phyloP scores from a whole-genome alignment of 2,888 invertebrate species.

The Chrysolina haemoptera region DNA sequence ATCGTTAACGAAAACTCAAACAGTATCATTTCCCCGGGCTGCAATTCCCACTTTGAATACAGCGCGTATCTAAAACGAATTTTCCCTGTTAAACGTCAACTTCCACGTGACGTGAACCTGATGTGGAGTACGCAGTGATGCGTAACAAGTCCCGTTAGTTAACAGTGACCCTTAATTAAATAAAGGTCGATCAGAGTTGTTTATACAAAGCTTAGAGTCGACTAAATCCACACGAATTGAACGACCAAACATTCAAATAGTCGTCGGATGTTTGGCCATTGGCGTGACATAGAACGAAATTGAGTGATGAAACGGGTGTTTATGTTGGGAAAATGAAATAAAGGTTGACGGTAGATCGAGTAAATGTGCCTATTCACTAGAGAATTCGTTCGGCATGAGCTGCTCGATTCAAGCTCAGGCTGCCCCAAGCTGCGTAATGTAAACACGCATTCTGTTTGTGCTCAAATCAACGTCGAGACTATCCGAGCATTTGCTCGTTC shows the following conservation, averaged over 20 bases:
- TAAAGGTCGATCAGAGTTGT: slow-evolving; percentile 24
- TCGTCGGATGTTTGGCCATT: background rate
- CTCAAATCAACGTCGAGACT: too few species aligned
- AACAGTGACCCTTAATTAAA: slow-evolving; percentile 23
- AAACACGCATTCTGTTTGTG: too few species aligned
- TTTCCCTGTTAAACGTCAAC: background rate
- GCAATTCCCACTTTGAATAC: background rate
- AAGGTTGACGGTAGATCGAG: too few species aligned
- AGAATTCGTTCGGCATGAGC: too few species aligned
- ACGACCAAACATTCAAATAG: slow-evolving; percentile 21
- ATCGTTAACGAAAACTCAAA: background rate
- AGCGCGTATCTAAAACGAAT: slow-evolving; percentile 1
- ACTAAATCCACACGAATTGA: slow-evolving; percentile 25
- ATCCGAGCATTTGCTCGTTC: too few species aligned
- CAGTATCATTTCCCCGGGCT: background rate
- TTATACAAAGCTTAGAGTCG: slow-evolving; percentile 28
- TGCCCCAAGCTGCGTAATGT: too few species aligned
- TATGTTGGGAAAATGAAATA: too few species aligned
- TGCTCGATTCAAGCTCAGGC: too few species aligned
- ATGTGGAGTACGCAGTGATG: slow-evolving; percentile 13
- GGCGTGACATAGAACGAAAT: background rate
- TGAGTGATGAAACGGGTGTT: background rate
- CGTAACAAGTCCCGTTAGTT: slow-evolving; percentile 19
- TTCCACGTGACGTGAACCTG: slow-evolving; percentile 8
- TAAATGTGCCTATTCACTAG: too few species aligned